A percentile compares a stretch with the other conserved stretches of the same genome.
Conservation (phyloP, 2,797 vertebrate genomes). For the Telmatherina bonti region DNA sequence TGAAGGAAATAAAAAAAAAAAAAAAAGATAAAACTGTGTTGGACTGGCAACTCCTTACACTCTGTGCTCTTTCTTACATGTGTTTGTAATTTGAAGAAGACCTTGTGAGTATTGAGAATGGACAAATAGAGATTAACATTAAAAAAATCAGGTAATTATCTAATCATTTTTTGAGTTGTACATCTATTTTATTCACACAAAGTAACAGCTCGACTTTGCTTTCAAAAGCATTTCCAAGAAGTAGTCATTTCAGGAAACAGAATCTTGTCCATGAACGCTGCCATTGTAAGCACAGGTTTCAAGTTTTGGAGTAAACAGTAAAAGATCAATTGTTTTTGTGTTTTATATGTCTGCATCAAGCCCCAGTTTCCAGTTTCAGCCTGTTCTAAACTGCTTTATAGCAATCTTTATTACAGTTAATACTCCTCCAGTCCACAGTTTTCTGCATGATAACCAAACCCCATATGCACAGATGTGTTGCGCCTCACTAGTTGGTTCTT, state of each 20-base stretch:
- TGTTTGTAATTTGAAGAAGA: background rate
- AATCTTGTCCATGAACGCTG: background rate
- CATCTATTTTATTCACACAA: too few relatives aligned
- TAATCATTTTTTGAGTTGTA: too few relatives aligned
- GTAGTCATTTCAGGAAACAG: background rate
- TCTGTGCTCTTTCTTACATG: background rate
- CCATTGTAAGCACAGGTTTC: background rate
- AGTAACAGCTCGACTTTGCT: background rate
- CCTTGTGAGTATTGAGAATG: too few relatives aligned
- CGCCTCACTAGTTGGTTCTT: constrained; percentile 47
- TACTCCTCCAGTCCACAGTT: constrained; percentile 24
- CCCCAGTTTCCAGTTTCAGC: constrained; percentile 8
- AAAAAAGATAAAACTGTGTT: too few relatives aligned
- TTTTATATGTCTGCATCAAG: constrained; percentile 3
- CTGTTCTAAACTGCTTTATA: constrained; percentile 20
- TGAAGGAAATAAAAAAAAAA: background rate
- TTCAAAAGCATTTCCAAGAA: background rate
- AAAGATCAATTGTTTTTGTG: background rate
- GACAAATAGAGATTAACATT: background rate
- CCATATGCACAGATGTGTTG: constrained; percentile 63
- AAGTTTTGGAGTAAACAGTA: background rate
- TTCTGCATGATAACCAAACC: constrained; percentile 43
- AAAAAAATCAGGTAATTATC: too few relatives aligned
- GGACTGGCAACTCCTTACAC: background rate
- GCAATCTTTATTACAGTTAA: constrained; percentile 23